phyloP scores from a whole-genome alignment of 2,797 vertebrate species.

The Arctocebus calabarensis region DNA sequence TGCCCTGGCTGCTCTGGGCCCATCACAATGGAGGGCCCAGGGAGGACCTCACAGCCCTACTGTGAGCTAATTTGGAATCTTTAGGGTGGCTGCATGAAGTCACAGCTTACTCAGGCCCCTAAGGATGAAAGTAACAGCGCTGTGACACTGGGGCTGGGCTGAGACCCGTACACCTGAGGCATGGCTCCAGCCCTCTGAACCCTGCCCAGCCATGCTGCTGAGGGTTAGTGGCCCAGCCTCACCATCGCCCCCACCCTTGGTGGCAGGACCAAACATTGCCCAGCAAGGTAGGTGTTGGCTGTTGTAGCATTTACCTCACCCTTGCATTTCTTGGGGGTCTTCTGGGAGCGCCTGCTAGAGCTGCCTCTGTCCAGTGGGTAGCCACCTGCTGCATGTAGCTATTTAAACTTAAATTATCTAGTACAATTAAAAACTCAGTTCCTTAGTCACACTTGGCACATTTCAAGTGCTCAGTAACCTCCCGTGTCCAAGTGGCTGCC shows the following conservation, averaged over 20 bases:
- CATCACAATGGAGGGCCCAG: slow-evolving; percentile 73
- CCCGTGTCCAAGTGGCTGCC: slow-evolving; percentile 20
- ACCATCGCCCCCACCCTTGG: slow-evolving; percentile 55
- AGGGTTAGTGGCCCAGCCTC: slow-evolving; percentile 19
- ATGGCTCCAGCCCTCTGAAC: slow-evolving; percentile 71
- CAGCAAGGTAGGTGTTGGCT: slow-evolving; percentile 60
- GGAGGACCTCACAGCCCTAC: slow-evolving; percentile 21
- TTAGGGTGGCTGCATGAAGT: not conserved
- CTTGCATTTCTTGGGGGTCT: not conserved
- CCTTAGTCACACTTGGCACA: not conserved
- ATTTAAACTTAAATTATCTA: slow-evolving; percentile 11
- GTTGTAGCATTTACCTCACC: not conserved
- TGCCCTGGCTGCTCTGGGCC: not conserved
- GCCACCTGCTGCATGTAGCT: not conserved
- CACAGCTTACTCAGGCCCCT: not conserved
- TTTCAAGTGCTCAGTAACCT: slow-evolving; percentile 38
- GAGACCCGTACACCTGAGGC: slow-evolving; percentile 29
- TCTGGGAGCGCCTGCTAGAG: not conserved
- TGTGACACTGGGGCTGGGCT: slow-evolving; percentile 55
- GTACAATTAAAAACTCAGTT: not conserved
- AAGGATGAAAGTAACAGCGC: slow-evolving; percentile 19
- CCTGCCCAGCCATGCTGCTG: slow-evolving; percentile 74
- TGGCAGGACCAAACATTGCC: slow-evolving; percentile 15
- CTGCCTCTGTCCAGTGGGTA: not conserved
- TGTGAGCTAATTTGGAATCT: slow-evolving; percentile 78